Evolutionary conservation across 2,888 invertebrate genomes (phyloP).

Genomic region (Leucophora obtusa): DNA sequence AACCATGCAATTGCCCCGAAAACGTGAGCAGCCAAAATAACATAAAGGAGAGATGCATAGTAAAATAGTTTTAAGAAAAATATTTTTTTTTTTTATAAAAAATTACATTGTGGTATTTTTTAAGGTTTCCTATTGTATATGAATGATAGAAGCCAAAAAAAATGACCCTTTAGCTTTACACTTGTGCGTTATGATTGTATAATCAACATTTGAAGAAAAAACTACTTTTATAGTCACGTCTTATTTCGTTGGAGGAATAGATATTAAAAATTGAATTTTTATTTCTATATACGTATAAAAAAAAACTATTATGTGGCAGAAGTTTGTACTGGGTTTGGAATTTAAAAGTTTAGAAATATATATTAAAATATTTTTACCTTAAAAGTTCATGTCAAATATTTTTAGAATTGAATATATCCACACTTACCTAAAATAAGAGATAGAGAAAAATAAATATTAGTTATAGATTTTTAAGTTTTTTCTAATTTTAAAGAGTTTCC

Average conservation of each 20-base stretch:
- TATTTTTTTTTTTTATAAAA: background rate
- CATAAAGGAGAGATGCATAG: conserved; percentile 11
- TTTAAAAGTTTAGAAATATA: background rate
- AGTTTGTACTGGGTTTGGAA: no score
- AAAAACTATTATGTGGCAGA: background rate
- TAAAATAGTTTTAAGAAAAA: background rate
- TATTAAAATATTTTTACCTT: conserved; percentile 25
- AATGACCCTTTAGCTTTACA: conserved; percentile 39
- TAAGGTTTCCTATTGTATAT: background rate
- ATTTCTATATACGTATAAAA: background rate
- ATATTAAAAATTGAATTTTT: background rate
- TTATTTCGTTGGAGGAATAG: conserved; percentile 9
- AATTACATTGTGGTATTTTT: background rate
- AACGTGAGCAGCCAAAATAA: conserved; percentile 62
- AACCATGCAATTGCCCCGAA: conserved; percentile 58
- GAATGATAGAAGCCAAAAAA: background rate
- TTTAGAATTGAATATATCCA: background rate
- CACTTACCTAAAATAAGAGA: conserved; percentile 47
- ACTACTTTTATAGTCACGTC: conserved; percentile 35
- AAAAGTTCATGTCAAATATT: background rate
- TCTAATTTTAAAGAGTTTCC: no score
- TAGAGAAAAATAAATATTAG: background rate
- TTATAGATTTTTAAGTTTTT: background rate
- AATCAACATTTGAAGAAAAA: conserved; percentile 25
- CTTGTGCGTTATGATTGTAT: conserved; percentile 53